Percentiles rank a stretch among this genome's conserved stretches.
Evolutionary conservation across 2,113 vertebrate genomes (phyloP).

Genomic region (Columba janthina): DNA sequence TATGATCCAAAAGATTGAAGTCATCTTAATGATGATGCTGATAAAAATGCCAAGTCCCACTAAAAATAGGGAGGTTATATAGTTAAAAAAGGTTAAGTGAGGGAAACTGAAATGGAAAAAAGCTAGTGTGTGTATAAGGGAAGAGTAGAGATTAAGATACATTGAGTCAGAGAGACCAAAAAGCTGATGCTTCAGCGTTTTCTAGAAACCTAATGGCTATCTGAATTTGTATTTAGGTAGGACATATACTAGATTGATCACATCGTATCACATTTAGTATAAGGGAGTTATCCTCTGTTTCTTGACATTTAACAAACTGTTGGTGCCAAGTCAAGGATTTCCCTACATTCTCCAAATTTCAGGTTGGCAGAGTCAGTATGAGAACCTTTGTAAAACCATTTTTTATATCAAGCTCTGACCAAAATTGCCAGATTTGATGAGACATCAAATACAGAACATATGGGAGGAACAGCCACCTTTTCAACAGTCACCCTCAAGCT

Average conservation of each 20-base stretch:
- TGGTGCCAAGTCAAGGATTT: not conserved
- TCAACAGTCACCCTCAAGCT: no score
- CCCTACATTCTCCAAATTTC: not conserved
- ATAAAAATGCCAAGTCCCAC: not conserved
- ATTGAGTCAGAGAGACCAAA: not conserved
- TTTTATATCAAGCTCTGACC: not conserved
- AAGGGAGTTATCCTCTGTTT: not conserved
- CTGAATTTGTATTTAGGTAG: not conserved
- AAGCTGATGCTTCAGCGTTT: not conserved
- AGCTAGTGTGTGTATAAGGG: not conserved
- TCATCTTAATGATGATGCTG: not conserved
- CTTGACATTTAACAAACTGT: not conserved
- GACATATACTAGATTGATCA: accelerated
- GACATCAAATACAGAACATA: not conserved
- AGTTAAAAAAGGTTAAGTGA: not conserved
- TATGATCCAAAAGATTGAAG: not conserved
- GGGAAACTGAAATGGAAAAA: not conserved
- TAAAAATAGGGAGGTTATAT: not conserved
- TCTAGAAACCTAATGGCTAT: not conserved
- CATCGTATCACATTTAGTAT: not conserved
- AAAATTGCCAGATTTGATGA: not conserved
- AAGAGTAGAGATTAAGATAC: not conserved
- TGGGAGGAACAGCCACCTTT: no score
- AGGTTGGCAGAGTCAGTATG: not conserved
- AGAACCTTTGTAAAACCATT: not conserved